A percentile compares a stretch with the other conserved stretches of the same genome.
These are phyloP conservation scores for Sebastes taczanowskii DNA, from an alignment of 2,797 vertebrate species.

Conservation along the genomic window DNA sequence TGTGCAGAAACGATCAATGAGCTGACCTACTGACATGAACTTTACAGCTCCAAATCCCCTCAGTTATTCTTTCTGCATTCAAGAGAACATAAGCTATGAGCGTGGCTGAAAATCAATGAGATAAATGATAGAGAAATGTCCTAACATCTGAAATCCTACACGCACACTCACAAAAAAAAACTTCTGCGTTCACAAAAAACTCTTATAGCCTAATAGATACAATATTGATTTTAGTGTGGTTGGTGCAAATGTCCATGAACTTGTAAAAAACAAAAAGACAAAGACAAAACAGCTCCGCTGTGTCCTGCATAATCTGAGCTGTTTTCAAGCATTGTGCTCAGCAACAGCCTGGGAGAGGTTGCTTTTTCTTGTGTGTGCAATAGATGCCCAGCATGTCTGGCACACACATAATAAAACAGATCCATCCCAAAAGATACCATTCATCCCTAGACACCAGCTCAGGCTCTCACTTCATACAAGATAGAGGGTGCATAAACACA, in stretches of 20 bases:
- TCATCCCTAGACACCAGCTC: slow-evolving; percentile 60
- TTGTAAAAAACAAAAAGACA: slow-evolving; percentile 6
- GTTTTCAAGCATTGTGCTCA: slow-evolving; percentile 57
- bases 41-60: slow-evolving; percentile 19
- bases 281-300: slow-evolving; percentile 46
- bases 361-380: slow-evolving; percentile 50
- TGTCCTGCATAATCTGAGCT: slow-evolving; percentile 56
- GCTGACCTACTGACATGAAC: slow-evolving; percentile 23
- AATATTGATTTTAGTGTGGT: slow-evolving; percentile 64
- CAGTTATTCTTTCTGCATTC: slow-evolving; percentile 17
- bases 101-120: slow-evolving; percentile 56
- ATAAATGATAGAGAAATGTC: slow-evolving; percentile 48
- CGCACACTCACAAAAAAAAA: slow-evolving; percentile 32
- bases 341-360: slow-evolving; percentile 60
- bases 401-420: slow-evolving; percentile 69
- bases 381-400: slow-evolving; percentile 63
- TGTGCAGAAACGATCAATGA: slow-evolving; percentile 26
- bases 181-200: slow-evolving; percentile 17
- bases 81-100: slow-evolving; percentile 18
- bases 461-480: slow-evolving; percentile 46
- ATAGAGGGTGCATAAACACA: slow-evolving; percentile 30
- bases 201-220: slow-evolving; percentile 44
- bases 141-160: slow-evolving; percentile 45
- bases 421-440: slow-evolving; percentile 64
- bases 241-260: slow-evolving; percentile 48